Evolutionary conservation across 1,140 invertebrate genomes (phyloP).

Genomic region (Nasonia vitripennis): DNA sequence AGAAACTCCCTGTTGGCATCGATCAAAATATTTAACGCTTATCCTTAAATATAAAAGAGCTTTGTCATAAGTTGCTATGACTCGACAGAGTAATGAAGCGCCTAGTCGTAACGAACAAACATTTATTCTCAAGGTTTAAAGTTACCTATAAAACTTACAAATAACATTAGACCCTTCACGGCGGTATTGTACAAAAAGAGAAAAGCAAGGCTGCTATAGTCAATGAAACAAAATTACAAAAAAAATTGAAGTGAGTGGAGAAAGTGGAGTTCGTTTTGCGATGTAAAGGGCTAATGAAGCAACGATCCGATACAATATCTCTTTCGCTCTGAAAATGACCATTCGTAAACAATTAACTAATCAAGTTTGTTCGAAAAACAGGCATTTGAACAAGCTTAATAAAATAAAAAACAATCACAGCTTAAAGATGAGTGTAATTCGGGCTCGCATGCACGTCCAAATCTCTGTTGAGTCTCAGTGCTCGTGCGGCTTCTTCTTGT

Average conservation of each 20-base stretch:
- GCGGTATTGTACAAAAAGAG: constrained; percentile 28
- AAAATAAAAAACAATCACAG: constrained; percentile 66
- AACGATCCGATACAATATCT: constrained; percentile 49
- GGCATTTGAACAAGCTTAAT: constrained; percentile 35
- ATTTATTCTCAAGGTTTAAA: constrained; percentile 46
- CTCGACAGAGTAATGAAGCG: constrained; percentile 38
- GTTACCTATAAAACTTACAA: constrained; percentile 48
- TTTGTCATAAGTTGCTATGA: constrained; percentile 46
- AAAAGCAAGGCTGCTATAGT: constrained; percentile 32
- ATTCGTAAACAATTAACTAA: constrained; percentile 51
- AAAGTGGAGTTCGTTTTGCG: background rate
- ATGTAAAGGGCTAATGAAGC: constrained; percentile 45
- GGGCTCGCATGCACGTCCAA: constrained; percentile 53
- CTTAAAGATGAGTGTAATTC: constrained; percentile 68
- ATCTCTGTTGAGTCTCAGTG: constrained; percentile 55
- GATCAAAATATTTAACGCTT: constrained; percentile 44
- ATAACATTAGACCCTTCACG: constrained; percentile 49
- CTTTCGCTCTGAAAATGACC: constrained; percentile 44
- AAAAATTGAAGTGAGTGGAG: background rate
- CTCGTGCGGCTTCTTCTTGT: constrained; percentile 63
- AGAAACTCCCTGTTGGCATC: constrained; percentile 47
- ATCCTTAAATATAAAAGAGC: constrained; percentile 45
- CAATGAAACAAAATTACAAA: constrained; percentile 3
- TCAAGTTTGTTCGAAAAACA: constrained; percentile 36
- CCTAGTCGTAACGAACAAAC: constrained; percentile 40